phyloP scores from a whole-genome alignment of 92 coral and sea anemone species.

The Pocillopora grandis region DNA sequence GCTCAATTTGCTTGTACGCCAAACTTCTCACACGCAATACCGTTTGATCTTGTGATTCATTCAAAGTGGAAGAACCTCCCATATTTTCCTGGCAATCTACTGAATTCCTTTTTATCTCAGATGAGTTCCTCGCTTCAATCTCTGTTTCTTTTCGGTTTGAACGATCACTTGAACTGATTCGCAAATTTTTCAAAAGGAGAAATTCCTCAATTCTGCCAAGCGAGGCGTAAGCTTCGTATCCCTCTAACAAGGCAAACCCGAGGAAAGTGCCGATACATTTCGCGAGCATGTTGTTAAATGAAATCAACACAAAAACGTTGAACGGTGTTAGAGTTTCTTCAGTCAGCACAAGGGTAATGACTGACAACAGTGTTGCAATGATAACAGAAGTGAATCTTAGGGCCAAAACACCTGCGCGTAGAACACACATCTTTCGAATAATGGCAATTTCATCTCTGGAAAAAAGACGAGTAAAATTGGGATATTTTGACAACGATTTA shows the following conservation, averaged over 20 bases:
- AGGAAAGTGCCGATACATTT: not conserved
- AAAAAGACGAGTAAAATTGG: not conserved
- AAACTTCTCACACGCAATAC: not conserved
- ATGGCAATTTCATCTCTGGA: not conserved
- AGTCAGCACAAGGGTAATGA: constrained; percentile 12
- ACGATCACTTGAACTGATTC: not conserved
- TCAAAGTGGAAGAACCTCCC: not conserved
- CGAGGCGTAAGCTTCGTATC: not conserved
- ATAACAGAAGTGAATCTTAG: not conserved
- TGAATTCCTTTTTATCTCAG: not conserved
- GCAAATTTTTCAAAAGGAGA: not conserved
- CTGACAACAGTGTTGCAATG: not conserved
- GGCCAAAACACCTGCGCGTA: not conserved
- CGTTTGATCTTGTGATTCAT: not conserved
- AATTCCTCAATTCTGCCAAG: not conserved
- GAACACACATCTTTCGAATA: not conserved
- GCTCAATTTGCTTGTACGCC: not conserved
- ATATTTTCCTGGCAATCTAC: not conserved
- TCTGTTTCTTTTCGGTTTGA: not conserved
- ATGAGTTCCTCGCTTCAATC: not conserved
- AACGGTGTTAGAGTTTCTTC: not conserved
- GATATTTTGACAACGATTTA: not conserved
- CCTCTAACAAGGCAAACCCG: not conserved
- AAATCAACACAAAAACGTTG: not conserved
- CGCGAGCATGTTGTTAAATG: not conserved